These are phyloP conservation scores for Anolis carolinensis DNA, from an alignment of 2,113 vertebrate genomes.

Conservation along the genomic window DNA sequence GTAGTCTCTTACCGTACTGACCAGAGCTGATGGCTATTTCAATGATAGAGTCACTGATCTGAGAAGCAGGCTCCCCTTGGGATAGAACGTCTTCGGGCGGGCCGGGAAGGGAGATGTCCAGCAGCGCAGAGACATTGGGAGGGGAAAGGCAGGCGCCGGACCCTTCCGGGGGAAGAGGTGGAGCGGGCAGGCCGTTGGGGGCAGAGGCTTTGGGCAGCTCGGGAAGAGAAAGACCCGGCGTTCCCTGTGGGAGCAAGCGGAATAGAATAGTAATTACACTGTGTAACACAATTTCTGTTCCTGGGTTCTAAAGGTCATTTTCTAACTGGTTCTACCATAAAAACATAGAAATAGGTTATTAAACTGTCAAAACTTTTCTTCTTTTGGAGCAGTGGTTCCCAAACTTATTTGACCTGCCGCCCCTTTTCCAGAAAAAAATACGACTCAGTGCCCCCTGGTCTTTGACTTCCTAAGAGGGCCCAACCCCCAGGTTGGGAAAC, in stretches of 20 bases:
- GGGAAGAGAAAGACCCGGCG: constrained; percentile 73
- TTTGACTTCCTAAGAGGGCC: too few relatives aligned
- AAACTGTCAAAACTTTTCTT: too few relatives aligned
- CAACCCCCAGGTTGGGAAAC: too few relatives aligned
- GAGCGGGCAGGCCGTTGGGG: constrained; percentile 82
- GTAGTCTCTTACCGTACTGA: constrained; percentile 83
- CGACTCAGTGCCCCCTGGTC: too few relatives aligned
- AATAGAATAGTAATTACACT: neutral
- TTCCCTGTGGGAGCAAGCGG: constrained; percentile 59
- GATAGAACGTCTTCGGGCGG: constrained; percentile 94
- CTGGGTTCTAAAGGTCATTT: too few relatives aligned
- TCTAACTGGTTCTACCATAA: too few relatives aligned
- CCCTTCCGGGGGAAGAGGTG: constrained; percentile 70
- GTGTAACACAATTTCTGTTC: too few relatives aligned
- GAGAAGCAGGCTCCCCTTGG: constrained; percentile 88
- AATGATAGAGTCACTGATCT: constrained; percentile 98
- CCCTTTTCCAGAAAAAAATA: too few relatives aligned
- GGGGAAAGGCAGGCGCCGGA: constrained; percentile 88
- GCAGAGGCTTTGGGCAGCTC: constrained; percentile 75
- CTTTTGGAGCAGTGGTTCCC: too few relatives aligned
- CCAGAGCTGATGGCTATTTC: constrained; percentile 98
- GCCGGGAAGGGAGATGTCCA: constrained; percentile 96
- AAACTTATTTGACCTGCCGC: too few relatives aligned
- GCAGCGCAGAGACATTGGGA: constrained; percentile 92
- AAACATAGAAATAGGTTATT: too few relatives aligned